Conservation (phyloP, 2,797 vertebrate genomes). For the Xenopus petersii region DNA sequence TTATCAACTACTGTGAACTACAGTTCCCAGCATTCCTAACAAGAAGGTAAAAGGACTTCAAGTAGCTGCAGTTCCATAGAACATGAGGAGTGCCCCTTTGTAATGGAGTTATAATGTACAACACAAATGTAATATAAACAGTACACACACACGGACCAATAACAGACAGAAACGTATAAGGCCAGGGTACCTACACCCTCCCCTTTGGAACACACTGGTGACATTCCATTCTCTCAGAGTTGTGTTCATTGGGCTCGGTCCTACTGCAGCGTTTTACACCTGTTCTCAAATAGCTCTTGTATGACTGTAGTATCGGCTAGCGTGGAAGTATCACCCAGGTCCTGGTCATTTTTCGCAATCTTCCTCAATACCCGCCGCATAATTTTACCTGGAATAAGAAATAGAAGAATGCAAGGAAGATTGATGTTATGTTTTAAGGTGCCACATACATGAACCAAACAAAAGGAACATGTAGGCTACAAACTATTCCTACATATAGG, state of each 20-base stretch:
- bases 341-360: conserved; percentile 84
- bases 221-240: not conserved
- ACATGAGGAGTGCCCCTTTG: not conserved
- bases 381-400: conserved; percentile 83
- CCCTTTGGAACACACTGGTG: not conserved
- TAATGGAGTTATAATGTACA: not conserved
- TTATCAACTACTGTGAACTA: no score
- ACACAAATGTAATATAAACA: conserved; percentile 2
- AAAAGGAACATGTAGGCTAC: no score
- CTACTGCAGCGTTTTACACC: conserved; percentile 73
- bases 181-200: conserved; percentile 10
- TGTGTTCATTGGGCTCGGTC: not conserved
- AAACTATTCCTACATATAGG: no score
- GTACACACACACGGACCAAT: conserved; percentile 21
- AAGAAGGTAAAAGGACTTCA: no score
- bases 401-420: not conserved
- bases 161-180: conserved; percentile 12
- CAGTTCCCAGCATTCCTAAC: no score
- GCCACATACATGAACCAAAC: no score
- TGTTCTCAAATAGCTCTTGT: conserved; percentile 82
- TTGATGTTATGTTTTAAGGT: not conserved
- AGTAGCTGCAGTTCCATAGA: no score
- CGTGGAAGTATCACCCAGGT: conserved; percentile 89
- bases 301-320: conserved; percentile 84
- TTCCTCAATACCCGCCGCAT: conserved; percentile 89